Evolutionary conservation across 2,888 invertebrate species (phyloP).

Genomic region (Ferrisia virgata): DNA sequence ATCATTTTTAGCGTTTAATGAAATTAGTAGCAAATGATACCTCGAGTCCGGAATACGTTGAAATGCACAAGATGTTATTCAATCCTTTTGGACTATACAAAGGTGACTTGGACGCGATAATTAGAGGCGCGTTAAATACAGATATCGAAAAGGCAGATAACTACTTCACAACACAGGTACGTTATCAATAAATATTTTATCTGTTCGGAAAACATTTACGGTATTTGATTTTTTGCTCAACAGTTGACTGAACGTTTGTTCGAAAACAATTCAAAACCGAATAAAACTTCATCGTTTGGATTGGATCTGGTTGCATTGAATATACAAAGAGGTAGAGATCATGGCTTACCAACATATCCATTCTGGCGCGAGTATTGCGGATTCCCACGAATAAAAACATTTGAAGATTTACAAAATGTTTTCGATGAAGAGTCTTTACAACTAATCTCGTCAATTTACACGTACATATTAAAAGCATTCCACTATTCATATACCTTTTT

Average conservation of each 20-base stretch:
- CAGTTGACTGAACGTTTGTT: constrained; percentile 70
- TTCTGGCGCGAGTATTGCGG: constrained; percentile 75
- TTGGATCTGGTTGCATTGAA: constrained; percentile 82
- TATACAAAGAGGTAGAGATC: constrained; percentile 85
- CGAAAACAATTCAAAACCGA: constrained; percentile 55
- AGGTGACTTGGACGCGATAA: constrained; percentile 62
- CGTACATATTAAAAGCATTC: constrained; percentile 53
- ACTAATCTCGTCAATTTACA: constrained; percentile 65
- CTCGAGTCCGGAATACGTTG: constrained; percentile 60
- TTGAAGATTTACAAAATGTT: constrained; percentile 63
- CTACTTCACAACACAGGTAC: constrained; percentile 64
- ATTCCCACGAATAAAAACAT: constrained; percentile 61
- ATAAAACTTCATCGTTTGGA: constrained; percentile 58
- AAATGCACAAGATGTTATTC: constrained; percentile 75
- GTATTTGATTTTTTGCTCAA: constrained; percentile 49
- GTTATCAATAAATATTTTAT: not conserved
- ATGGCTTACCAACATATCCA: constrained; percentile 76
- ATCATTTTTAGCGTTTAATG: constrained; percentile 64
- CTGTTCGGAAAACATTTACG: not conserved
- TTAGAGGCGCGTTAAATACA: constrained; percentile 67
- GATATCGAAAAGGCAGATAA: constrained; percentile 62
- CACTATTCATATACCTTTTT: not conserved
- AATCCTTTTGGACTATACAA: constrained; percentile 72
- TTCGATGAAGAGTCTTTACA: constrained; percentile 65
- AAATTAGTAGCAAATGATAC: constrained; percentile 61